Base-by-base conservation (phyloP, 2,888 invertebrate genomes). In the Hypomecis punctinalis region DNA sequence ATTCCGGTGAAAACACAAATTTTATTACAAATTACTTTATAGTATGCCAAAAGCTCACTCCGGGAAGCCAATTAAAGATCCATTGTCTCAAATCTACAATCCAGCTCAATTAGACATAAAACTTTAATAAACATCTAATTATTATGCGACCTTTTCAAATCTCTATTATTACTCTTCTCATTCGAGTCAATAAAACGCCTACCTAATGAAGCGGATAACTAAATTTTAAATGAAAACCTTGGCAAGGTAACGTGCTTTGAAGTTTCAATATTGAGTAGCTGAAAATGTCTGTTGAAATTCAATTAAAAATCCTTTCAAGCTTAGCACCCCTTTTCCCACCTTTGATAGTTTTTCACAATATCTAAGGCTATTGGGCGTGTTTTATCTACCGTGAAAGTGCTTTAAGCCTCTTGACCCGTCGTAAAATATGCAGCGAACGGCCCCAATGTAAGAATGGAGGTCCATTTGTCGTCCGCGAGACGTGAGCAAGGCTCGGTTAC, bases 331-430 rank as follows among this genome's bases (percentile, higher is more conserved):
- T 47, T 63, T 68, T 67, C 66, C 66, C 57, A 78, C 73, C 74
- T 73, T 73, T 64, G 45, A 60, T 55, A 64, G 60, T 64, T 64
- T 64, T 74, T 73, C 70, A 67, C 59, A 71, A 72, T 68, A 57
- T 59, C 61, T 63, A 64, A 66, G 58, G 68, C 63, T 65, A 61
- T 61, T 53, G 57, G 53, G 52, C 39, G 61, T 72, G 72, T 76
- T 81, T 82, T 79, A 77, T 79, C 72, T 78, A 77, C 70, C 72
- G 77, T 78, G 74, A 80, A 81, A 80, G 75, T 78, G 72, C 71
- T 81, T 75, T 70, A 78, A 75, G 73, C 70, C 70, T 71, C 73
- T 77, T 78, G 79, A 77, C 77, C 80, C 69, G 63, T 76, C 76
- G 78, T 81, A 76, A 83, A 84, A 81, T 81, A 81, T 78, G 76